Conservation (phyloP, 2,113 vertebrate species). For the Furnarius figulus region DNA sequence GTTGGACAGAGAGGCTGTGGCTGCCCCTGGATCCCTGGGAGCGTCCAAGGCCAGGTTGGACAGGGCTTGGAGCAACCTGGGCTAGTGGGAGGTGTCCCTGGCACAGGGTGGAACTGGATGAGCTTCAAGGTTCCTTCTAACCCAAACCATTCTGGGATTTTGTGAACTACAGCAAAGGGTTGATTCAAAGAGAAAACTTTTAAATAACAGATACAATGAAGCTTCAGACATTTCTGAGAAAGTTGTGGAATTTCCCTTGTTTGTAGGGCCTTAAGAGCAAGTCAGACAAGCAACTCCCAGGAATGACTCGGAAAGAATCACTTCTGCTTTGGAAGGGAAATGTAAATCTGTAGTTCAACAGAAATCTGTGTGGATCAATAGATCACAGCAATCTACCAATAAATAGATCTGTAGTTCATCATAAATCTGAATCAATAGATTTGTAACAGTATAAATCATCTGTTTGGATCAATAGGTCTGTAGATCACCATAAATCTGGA, state of each 20-base stretch:
- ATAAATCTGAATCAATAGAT: background rate
- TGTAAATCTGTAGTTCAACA: background rate
- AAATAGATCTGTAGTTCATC: too few species aligned
- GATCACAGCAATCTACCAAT: background rate
- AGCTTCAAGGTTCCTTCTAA: background rate
- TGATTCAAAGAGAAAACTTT: background rate
- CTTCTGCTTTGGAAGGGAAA: background rate
- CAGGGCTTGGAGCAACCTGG: fast-evolving
- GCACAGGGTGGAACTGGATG: background rate
- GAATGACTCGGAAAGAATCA: background rate
- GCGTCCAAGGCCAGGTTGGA: background rate
- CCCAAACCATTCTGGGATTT: background rate
- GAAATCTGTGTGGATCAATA: background rate
- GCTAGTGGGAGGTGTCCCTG: background rate
- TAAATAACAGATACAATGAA: background rate
- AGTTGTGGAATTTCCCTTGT: background rate
- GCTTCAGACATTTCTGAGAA: background rate
- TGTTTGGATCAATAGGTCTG: background rate
- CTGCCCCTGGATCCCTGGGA: background rate
- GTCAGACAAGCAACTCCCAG: background rate
- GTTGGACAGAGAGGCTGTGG: background rate
- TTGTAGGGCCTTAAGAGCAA: background rate
- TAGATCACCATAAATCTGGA: background rate
- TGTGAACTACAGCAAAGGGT: background rate
- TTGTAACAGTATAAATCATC: background rate